Evolutionary conservation across 1,140 invertebrate species (phyloP), one percentile per base, ranked within the genome.

Genomic region (Hesperophylax magnus): DNA sequence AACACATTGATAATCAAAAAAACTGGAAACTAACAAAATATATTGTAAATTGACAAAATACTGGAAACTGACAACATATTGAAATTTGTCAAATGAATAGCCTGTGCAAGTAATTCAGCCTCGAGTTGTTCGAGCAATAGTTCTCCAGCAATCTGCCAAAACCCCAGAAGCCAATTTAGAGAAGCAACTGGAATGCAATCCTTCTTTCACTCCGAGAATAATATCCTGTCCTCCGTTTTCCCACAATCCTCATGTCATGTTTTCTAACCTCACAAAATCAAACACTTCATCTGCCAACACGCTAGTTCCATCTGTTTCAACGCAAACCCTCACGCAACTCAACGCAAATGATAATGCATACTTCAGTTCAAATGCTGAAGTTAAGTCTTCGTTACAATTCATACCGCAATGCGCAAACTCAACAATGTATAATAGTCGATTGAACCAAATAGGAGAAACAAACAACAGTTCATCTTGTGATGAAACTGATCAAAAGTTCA

Each of bases 101-200:
- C 89, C 89, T 27, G 86, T 90, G 63, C 89, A 90, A 87, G 87
- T 88, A 31, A 90, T 90, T 78, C 89, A 89, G 82, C 89, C 89
- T 24, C 86, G 89, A 84, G 86, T 90, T 22, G 85, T 89, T 24
- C 85, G 88, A 80, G 87, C 86, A 60, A 71, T 84, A 31, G 75
- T 60, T 54, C 87, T 86, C 80, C 86, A 86, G 84, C 89, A 87
- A 85, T 85, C 83, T 9, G 72, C 85, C 0, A 90, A 89, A 85
- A 86, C 88, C 22, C 86, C 89, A 15, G 87, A 89, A 77, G 84
- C 85, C 22, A 71, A 67, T 24, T 85, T 90, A 74, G 88, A 90
- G 85, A 90, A 89, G 71, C 89, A 90, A 85, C 81, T 90, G 81
- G 87, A 86, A 47, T 89, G 89, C 18, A 90, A 90, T 78, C 88